A percentile compares a stretch with the other conserved stretches of the same genome.
phyloP scores from a whole-genome alignment of 2,797 vertebrate genomes.

The Sebastes iracundus region DNA sequence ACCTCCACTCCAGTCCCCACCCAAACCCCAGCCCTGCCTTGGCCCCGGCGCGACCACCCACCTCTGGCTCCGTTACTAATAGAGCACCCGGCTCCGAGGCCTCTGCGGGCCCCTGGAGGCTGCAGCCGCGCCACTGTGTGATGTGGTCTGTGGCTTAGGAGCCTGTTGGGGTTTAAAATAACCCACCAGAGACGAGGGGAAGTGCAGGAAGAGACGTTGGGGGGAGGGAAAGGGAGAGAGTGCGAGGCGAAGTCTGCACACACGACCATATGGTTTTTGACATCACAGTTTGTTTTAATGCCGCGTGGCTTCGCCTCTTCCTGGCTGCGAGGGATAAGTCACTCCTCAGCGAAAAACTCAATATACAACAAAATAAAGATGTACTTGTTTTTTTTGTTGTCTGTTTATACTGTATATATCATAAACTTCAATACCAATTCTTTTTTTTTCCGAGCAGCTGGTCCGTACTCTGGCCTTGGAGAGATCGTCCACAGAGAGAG shows the following conservation, averaged over 20 bases:
- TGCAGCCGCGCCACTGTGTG: conserved; percentile 69
- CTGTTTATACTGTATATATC: neutral
- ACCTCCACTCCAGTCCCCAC: conserved; percentile 59
- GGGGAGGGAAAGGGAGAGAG: conserved; percentile 40
- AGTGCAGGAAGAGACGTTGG: conserved; percentile 54
- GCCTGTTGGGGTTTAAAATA: conserved; percentile 79
- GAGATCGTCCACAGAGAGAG: conserved; percentile 98
- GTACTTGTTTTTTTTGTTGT: neutral
- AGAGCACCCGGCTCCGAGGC: conserved; percentile 69
- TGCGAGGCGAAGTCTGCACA: conserved; percentile 67
- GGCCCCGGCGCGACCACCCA: conserved; percentile 74
- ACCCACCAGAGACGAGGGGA: conserved; percentile 76
- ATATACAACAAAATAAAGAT: neutral
- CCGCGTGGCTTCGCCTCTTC: conserved; percentile 56
- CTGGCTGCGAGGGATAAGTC: conserved; percentile 30
- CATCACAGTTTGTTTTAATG: conserved; percentile 72
- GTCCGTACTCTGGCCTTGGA: conserved; percentile 96
- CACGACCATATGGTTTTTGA: conserved; percentile 71
- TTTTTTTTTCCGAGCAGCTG: conserved; percentile 79
- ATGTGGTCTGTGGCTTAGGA: conserved; percentile 79
- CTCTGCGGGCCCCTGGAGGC: conserved; percentile 65
- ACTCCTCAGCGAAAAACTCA: conserved; percentile 9
- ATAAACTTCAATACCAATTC: neutral
- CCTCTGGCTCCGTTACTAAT: conserved; percentile 75
- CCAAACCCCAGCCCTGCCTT: conserved; percentile 66